phyloP scores from a whole-genome alignment of 2,797 vertebrate genomes.

The Poecilia wingei region DNA sequence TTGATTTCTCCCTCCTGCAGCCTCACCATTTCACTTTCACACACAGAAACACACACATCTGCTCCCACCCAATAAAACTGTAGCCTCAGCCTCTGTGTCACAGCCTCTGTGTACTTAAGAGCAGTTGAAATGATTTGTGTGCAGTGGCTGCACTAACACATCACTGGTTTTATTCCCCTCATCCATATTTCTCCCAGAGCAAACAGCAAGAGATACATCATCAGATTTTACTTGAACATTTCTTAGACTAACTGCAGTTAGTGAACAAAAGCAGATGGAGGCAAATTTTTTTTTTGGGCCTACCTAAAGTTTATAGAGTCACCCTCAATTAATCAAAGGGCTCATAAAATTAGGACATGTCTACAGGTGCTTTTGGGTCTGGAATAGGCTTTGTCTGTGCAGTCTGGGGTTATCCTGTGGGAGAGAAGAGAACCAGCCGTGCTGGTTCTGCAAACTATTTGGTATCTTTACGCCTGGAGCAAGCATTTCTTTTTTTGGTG shows the following conservation, averaged over 20 bases:
- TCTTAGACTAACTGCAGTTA: neutral
- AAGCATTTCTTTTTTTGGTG: neutral
- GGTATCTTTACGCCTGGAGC: constrained; percentile 8
- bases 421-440: constrained; percentile 8
- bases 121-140: constrained; percentile 34
- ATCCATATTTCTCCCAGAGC: constrained; percentile 17
- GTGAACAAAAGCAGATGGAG: neutral
- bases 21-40: constrained; percentile 1
- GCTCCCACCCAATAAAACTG: constrained; percentile 31
- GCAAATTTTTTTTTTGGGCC: neutral
- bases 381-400: constrained; percentile 8
- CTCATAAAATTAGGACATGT: constrained; percentile 4
- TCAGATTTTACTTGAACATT: constrained; percentile 2
- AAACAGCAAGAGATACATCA: constrained; percentile 1
- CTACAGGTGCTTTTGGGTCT: constrained; percentile 21
- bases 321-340: constrained; percentile 3
- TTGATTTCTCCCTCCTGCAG: constrained; percentile 49
- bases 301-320: constrained; percentile 9
- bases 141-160: neutral
- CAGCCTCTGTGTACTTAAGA: constrained; percentile 30
- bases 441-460: constrained; percentile 14
- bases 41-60: neutral
- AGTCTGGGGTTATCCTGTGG: neutral
- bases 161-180: constrained; percentile 5
- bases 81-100: constrained; percentile 23